Evolutionary conservation across 30 jellyfish, hydroid and myxozoan genomes (phyloP), one percentile per base, ranked within the genome.

Genomic region (Hydractinia echinata): DNA sequence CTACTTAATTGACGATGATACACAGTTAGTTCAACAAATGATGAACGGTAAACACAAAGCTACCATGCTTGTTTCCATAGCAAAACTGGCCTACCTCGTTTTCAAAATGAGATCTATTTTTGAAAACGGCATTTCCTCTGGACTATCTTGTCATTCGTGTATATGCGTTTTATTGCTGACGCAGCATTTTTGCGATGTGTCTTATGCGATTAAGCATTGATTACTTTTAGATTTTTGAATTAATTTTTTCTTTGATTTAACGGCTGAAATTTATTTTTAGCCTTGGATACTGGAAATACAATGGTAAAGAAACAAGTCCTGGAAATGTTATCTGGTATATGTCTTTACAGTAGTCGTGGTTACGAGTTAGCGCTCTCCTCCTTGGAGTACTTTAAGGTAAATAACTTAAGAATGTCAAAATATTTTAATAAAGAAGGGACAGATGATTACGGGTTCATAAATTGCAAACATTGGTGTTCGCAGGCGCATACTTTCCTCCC

Each of bases 231-330:
- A 30, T 30, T 30, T 30, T 30, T 30, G 44, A 30, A 30, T 30
- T 30, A 2, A 0, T 30, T 30, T 30, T 30, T 30, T 30, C 44
- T 30, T 30, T 30, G 2, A 30, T 30, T 30, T 30, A 58, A 0
- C 19, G 3, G 14, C 30, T 39, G 13, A 61, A 9, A 13, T 79
- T 30, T 81, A 66, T 48, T 77, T 49, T 60, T 91, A 93, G 99
- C 99, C 3, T 60, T 93, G 91, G 96, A 93, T 85, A 87, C 99
- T 20, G 80, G 84, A 5, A 93, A 93, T 72, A 82, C 87, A 13
- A 87, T 93, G 99, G 94, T 93, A 76, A 93, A 93, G 82, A 93
- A 93, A 84, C 96, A 87, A 67, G 84, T 93, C 5, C 70, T 93
- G 49, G 99, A 93, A 69, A 83, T 93, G 90, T 80, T 93, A 19